phyloP scores from a whole-genome alignment of 2,113 vertebrate species.

The Syngnathus floridae region DNA sequence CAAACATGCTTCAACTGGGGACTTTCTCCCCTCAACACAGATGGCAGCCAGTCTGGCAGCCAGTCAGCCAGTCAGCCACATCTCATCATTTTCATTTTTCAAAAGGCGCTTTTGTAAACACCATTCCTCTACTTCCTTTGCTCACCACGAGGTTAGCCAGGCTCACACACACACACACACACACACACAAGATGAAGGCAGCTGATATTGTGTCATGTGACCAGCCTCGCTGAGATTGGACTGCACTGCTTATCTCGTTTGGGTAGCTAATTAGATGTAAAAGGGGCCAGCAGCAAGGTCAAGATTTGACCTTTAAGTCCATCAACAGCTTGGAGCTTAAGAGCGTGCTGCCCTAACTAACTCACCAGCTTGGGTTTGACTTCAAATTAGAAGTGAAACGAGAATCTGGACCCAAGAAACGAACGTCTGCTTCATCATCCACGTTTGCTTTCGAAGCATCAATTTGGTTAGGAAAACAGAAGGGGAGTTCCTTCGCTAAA shows the following conservation, averaged over 20 bases:
- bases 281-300: conserved; percentile 46
- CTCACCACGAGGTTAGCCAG: conserved; percentile 35
- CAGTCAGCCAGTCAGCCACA: no score
- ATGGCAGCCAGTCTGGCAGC: conserved; percentile 31
- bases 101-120: conserved; percentile 55
- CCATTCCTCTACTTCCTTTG: conserved; percentile 50
- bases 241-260: conserved; percentile 41
- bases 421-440: background rate
- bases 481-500: background rate
- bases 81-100: conserved; percentile 46
- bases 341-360: conserved; percentile 25
- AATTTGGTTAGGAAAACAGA: background rate
- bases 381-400: conserved; percentile 13
- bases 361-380: conserved; percentile 32
- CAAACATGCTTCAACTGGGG: conserved; percentile 25
- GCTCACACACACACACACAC: conserved; percentile 15
- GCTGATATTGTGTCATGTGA: conserved; percentile 49
- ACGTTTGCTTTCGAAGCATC: no score
- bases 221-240: conserved; percentile 19
- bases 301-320: conserved; percentile 60
- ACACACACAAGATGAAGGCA: background rate
- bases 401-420: background rate
- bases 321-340: conserved; percentile 58
- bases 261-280: conserved; percentile 48
- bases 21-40: conserved; percentile 50